Conservation (phyloP, 2,113 vertebrate species). For the Dicaeum eximium region DNA sequence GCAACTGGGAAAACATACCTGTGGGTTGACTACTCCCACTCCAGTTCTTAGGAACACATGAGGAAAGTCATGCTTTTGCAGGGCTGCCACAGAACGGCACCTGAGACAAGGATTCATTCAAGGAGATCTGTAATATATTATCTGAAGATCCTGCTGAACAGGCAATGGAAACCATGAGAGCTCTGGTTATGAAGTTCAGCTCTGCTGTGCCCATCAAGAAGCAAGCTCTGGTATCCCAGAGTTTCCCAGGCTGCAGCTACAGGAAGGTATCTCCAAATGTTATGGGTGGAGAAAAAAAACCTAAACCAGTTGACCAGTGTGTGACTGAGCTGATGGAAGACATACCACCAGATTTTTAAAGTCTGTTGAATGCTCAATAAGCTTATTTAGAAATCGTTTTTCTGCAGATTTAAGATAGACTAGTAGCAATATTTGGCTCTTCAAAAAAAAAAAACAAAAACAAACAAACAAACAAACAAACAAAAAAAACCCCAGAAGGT, state of each 20-base stretch:
- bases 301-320: neutral
- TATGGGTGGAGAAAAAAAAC: rapidly evolving
- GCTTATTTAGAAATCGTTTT: neutral
- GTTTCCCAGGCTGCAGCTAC: neutral
- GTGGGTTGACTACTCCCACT: neutral
- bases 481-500: neutral
- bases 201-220: neutral
- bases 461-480: neutral
- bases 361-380: neutral
- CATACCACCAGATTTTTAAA: neutral
- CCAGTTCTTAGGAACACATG: neutral
- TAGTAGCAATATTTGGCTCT: neutral
- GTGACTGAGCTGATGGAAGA: neutral
- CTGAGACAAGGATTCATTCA: constrained; percentile 30
- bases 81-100: neutral
- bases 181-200: neutral
- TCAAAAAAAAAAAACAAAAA: neutral
- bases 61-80: neutral
- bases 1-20: constrained; percentile 30
- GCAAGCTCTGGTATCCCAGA: neutral
- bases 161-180: neutral
- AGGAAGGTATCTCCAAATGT: neutral
- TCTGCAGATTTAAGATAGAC: neutral
- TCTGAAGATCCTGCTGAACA: neutral
- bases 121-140: neutral